Conservation (phyloP, 2,888 invertebrate genomes). For the Syrista parreyssii region DNA sequence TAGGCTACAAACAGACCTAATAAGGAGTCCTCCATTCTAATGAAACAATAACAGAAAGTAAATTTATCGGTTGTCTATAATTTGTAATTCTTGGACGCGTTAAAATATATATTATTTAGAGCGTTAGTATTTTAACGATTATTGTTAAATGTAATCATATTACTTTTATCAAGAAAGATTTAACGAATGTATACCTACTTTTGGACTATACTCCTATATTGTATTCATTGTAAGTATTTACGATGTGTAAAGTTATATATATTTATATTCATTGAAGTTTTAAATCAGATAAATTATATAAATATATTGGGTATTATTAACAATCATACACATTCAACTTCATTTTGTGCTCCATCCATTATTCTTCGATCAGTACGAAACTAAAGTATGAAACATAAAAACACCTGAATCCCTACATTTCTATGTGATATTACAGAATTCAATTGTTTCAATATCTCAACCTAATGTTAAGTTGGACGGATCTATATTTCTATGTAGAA, state of each 20-base stretch:
- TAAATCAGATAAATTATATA: slow-evolving; percentile 15
- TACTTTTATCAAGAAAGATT: slow-evolving; percentile 9
- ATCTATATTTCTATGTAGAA: background rate
- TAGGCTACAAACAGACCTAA: background rate
- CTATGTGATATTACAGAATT: background rate
- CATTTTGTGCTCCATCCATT: background rate
- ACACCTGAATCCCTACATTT: background rate
- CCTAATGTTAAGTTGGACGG: background rate
- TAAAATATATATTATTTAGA: slow-evolving; percentile 12
- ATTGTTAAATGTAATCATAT: slow-evolving; percentile 7
- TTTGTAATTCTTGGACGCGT: slow-evolving; percentile 9
- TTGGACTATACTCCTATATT: background rate
- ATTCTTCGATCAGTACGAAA: background rate
- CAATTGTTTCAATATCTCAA: background rate
- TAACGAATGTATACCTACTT: slow-evolving; percentile 11
- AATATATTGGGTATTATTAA: slow-evolving; percentile 4
- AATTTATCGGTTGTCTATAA: background rate
- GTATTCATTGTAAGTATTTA: slow-evolving; percentile 15
- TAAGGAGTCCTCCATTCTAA: background rate
- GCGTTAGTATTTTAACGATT: slow-evolving; percentile 9
- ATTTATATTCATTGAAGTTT: slow-evolving; percentile 17
- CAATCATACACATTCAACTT: background rate
- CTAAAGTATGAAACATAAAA: background rate
- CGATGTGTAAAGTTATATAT: slow-evolving; percentile 7
- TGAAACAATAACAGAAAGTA: background rate